Conservation (phyloP, 1,140 invertebrate species). For the Orius insidiosus region DNA sequence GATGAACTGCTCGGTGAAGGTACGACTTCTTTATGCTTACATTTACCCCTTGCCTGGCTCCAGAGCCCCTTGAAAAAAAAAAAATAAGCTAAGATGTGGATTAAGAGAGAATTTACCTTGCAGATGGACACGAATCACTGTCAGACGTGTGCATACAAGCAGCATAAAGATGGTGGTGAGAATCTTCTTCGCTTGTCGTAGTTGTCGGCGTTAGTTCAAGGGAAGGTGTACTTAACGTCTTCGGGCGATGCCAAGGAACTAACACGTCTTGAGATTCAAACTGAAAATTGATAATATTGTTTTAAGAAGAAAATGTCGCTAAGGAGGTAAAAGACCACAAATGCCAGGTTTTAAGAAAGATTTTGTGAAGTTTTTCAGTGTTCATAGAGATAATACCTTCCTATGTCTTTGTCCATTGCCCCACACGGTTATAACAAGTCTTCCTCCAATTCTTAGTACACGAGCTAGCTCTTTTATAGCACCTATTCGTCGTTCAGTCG, state of each 20-base stretch:
- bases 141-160: slow-evolving; percentile 47
- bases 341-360: no score
- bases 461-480: slow-evolving; percentile 75
- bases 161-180: slow-evolving; percentile 31
- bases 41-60: slow-evolving; percentile 20
- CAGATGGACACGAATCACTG: slow-evolving; percentile 31
- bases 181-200: slow-evolving; percentile 31
- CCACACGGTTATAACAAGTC: slow-evolving; percentile 88
- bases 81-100: slow-evolving; percentile 25
- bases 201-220: slow-evolving; percentile 41
- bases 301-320: background rate
- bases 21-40: slow-evolving; percentile 35
- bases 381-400: slow-evolving; percentile 32
- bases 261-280: slow-evolving; percentile 86
- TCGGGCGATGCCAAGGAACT: slow-evolving; percentile 78
- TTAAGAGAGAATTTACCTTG: slow-evolving; percentile 34
- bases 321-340: background rate
- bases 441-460: slow-evolving; percentile 74
- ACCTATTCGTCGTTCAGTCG: slow-evolving; percentile 68
- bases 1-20: slow-evolving; percentile 63
- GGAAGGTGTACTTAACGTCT: slow-evolving; percentile 43
- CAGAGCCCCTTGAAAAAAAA: slow-evolving; percentile 2
- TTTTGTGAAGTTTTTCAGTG: no score
- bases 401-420: slow-evolving; percentile 90
- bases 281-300: slow-evolving; percentile 55